phyloP scores from a whole-genome alignment of 1,140 invertebrate species.

The Penaeus japonicus region DNA sequence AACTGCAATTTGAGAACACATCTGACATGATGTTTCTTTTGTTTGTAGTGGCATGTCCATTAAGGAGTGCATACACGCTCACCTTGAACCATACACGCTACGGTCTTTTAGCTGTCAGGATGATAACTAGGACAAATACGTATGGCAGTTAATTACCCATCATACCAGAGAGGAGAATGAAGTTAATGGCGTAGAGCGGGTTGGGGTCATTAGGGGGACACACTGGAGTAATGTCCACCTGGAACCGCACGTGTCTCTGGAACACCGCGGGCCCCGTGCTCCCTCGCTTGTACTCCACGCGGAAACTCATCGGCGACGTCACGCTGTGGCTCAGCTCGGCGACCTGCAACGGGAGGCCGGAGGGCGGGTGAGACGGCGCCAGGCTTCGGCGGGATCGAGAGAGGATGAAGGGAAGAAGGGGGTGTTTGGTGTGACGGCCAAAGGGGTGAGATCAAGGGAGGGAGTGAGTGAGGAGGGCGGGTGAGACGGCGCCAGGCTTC shows the following conservation, averaged over 20 bases:
- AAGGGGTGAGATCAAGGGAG: too few relatives aligned
- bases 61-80: conserved; percentile 1
- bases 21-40: neutral
- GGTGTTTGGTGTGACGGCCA: too few relatives aligned
- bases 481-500: too few relatives aligned
- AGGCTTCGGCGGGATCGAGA: too few relatives aligned
- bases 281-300: conserved; percentile 95
- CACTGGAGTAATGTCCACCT: conserved; percentile 69
- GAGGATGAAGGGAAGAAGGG: too few relatives aligned
- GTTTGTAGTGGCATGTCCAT: neutral
- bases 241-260: conserved; percentile 93
- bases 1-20: conserved; percentile 27
- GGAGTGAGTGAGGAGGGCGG: too few relatives aligned
- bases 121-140: conserved; percentile 56
- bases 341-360: conserved; percentile 74
- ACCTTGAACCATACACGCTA: conserved; percentile 17
- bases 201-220: conserved; percentile 72
- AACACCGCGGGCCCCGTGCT: conserved; percentile 94
- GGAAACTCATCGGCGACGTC: conserved; percentile 96
- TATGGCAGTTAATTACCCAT: conserved; percentile 42
- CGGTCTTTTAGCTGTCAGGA: conserved; percentile 39
- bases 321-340: conserved; percentile 98
- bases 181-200: conserved; percentile 91
- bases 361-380: neutral
- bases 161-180: conserved; percentile 92